Percentiles rank a stretch among this genome's conserved stretches.
Evolutionary conservation across 2,113 vertebrate species (phyloP).

Genomic region (Halcyon malimbica): DNA sequence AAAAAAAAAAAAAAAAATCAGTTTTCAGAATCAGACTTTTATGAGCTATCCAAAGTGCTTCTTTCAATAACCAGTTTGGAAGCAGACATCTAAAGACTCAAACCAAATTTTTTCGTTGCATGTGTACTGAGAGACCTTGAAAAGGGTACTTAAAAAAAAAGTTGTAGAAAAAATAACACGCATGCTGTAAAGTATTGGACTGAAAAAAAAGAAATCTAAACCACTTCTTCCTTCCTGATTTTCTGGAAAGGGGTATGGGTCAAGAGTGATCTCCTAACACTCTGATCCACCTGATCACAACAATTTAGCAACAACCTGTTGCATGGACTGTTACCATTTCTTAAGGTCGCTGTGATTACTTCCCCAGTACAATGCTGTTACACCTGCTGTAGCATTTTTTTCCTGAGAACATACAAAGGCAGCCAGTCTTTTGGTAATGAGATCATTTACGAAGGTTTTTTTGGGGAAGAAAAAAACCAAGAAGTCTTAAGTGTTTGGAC

Average conservation of each 20-base stretch:
- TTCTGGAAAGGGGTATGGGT: slow-evolving; percentile 15
- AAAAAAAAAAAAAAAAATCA: not conserved
- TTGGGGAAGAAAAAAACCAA: no score
- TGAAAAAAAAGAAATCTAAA: not conserved
- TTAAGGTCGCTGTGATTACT: not conserved
- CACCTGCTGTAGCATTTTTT: not conserved
- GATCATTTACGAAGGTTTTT: not conserved
- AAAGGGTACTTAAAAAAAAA: not conserved
- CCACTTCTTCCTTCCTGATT: not conserved
- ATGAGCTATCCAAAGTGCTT: not conserved
- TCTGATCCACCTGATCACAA: not conserved
- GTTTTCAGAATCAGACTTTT: not conserved
- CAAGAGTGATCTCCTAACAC: not conserved
- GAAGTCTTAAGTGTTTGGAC: not conserved
- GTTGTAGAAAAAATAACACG: not conserved
- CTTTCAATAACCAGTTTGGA: not conserved
- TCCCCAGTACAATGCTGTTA: not conserved
- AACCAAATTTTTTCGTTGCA: not conserved
- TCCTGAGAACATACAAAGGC: not conserved
- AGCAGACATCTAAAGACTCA: not conserved
- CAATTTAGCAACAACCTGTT: not conserved
- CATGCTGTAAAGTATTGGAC: not conserved
- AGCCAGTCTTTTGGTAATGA: not conserved
- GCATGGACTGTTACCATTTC: not conserved
- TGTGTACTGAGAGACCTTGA: not conserved